A percentile compares a stretch with the other conserved stretches of the same genome.
Conservation (phyloP, 2,888 invertebrate genomes). For the Thera obeliscata region DNA sequence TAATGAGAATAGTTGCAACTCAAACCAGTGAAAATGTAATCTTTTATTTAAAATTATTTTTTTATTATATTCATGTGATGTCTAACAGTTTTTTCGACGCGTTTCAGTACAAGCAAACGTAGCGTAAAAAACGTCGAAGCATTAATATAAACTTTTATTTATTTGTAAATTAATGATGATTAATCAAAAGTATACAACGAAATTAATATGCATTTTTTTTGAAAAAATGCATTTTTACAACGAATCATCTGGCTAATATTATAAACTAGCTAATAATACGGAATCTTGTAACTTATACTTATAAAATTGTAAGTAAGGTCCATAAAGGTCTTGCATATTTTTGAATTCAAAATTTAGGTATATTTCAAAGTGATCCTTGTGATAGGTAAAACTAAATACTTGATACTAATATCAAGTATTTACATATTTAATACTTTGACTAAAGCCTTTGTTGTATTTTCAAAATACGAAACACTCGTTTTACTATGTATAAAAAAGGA, state of each 20-base stretch:
- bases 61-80: slow-evolving; percentile 19
- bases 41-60: slow-evolving; percentile 16
- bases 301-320: neutral
- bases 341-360: too few species aligned
- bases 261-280: slow-evolving; percentile 30
- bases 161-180: slow-evolving; percentile 30
- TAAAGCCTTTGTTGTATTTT: neutral
- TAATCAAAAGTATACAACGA: slow-evolving; percentile 26
- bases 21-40: neutral
- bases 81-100: slow-evolving; percentile 42
- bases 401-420: too few species aligned
- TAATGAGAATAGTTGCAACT: neutral
- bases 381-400: too few species aligned
- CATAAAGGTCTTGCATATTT: too few species aligned
- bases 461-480: slow-evolving; percentile 12
- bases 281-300: slow-evolving; percentile 33
- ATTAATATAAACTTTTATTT: slow-evolving; percentile 25
- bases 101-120: slow-evolving; percentile 41
- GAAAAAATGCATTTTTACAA: slow-evolving; percentile 37
- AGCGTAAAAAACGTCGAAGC: slow-evolving; percentile 41
- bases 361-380: too few species aligned
- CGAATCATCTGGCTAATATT: slow-evolving; percentile 16
- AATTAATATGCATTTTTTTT: slow-evolving; percentile 30
- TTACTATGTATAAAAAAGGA: slow-evolving; percentile 25
- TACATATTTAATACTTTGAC: too few species aligned